Evolutionary conservation across 2,888 invertebrate genomes (phyloP), one percentile per base, ranked within the genome.

Genomic region (Dendrolimus pini): DNA sequence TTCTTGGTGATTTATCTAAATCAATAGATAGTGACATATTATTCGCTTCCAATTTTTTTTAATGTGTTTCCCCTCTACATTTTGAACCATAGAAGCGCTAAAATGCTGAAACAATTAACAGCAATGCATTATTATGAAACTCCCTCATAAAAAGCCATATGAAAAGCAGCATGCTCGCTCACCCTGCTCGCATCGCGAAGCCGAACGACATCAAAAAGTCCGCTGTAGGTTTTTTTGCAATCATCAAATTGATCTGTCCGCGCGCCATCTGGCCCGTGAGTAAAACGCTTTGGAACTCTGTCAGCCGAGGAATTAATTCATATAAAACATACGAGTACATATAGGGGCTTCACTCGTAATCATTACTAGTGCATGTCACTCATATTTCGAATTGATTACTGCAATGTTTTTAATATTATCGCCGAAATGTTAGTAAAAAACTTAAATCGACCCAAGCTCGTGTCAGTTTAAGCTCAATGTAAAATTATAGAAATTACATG

Each of bases 181-280:
- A 62, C 70, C 60, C 65, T 64, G 61, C 63, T 69, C 68, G 69
- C 67, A 70, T 70, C 71, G 70, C 69, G 74, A 72, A 68, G 68
- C 67, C 68, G 69, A 71, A 72, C 74, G 77, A 85, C 86, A 86
- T 89, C 85, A 89, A 87, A 88, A 86, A 87, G 83, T 83, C 78
- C 74, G 74, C 72, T 71, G 76, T 71, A 67, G 70, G 65, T 80
- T 89, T 89, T 85, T 89, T 90, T 83, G 85, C 88, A 90, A 90
- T 90, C 89, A 89, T 85, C 85, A 89, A 89, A 90, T 90, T 89
- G 89, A 90, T 88, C 86, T 85, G 83, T 86, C 85, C 89, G 83
- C 75, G 76, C 80, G 85, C 84, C 89, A 89, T 89, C 89, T 90
- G 90, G 89, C 80, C 87, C 87, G 84, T 85, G 78, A 89, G 85